Base-by-base conservation (phyloP, 2,888 invertebrate species). In the Petrolisthes manimaculis region DNA sequence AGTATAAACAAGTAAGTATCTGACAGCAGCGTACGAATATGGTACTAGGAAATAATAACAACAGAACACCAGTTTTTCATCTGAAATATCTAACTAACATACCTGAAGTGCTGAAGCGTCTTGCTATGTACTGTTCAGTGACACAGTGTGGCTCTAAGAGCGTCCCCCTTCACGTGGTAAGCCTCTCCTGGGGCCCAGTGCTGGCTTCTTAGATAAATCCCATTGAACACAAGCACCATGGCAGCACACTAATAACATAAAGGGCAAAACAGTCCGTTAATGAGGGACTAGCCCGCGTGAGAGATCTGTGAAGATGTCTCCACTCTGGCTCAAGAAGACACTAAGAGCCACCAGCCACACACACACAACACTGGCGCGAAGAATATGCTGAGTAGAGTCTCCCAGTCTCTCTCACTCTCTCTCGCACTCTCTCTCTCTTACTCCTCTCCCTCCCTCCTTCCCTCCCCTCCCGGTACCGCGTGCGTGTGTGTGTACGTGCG, bases 321-420 rank as follows among this genome's bases (percentile, higher is more conserved):
- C 37, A 37, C 37, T 37, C 37, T 37, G 71, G n/a, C 71, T 71
- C 24, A 83, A 54, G 14, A 54, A 56, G 37, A 81, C 67, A 81
- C 24, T 37, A 37, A 80, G 55, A 24, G 12, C 55, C 61, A 37
- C 37, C 18, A 67, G 81, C 74, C 75, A 81, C 74, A 71, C 71
- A 74, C 81, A 81, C 86, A 86, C 79, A 51, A 85, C 79, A 85
- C 86, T 55, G 81, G 69, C 74, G 80, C 55, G 83, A 83, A 84
- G 79, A 84, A 84, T 86, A 86, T 86, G 86, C 86, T 81, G 86
- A 86, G 86, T 80, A 75, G 80, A 80, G 80, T 86, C 84, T 84
- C 84, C 77, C 84, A 56, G 56, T 78, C 61, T 84, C 71, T 71
- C 71, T 71, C 71, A n/a, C 71, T n/a, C 71, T 71, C 71, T 71